Evolutionary conservation across 2,797 vertebrate genomes (phyloP), one percentile per base, ranked within the genome.

Genomic region (Argentina silus): DNA sequence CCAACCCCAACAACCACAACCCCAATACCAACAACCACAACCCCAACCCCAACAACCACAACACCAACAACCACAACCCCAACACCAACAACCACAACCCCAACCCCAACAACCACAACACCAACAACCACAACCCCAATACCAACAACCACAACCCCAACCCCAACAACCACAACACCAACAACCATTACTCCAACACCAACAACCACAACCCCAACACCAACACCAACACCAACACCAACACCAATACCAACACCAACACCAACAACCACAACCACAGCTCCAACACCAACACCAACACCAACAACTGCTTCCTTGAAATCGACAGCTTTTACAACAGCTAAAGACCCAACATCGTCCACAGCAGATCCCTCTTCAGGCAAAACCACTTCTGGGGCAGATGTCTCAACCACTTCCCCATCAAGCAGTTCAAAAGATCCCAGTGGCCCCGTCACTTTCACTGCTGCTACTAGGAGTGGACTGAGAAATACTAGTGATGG

Each of bases 1-100:
- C 56, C 70, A 15, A 61, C n/a, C n/a, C n/a, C 70, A 14, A 27
- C 71, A 7, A 60, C 57, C 0, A 56, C n/a, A 3, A 45, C 63
- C 8, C 1, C 47, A 21, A 63, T 64, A 7, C 2, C 55, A 60
- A 47, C 66, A 23, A 6, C 48, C 1, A 67, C 62, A 5, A 61
- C 43, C 2, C 14, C n/a, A 51, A 12, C 44, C 17, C 48, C 64
- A 3, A 48, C 47, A 1, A 47, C 53, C 7, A 23, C 53, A 7
- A 21, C 9, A 2, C n/a, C 72, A 42, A 23, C 44, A 10, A 60
- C 43, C 6, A 8, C 36, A 57, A 12, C 44, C 23, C n/a, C n/a
- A n/a, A n/a, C n/a, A n/a, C n/a, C n/a, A n/a, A n/a, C n/a, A n/a
- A n/a, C n/a, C n/a, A n/a, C n/a, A n/a, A n/a, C n/a, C n/a, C n/a